These are phyloP conservation scores for Chloebia gouldiae DNA, from an alignment of 2,113 vertebrate genomes.

Conservation along the genomic window DNA sequence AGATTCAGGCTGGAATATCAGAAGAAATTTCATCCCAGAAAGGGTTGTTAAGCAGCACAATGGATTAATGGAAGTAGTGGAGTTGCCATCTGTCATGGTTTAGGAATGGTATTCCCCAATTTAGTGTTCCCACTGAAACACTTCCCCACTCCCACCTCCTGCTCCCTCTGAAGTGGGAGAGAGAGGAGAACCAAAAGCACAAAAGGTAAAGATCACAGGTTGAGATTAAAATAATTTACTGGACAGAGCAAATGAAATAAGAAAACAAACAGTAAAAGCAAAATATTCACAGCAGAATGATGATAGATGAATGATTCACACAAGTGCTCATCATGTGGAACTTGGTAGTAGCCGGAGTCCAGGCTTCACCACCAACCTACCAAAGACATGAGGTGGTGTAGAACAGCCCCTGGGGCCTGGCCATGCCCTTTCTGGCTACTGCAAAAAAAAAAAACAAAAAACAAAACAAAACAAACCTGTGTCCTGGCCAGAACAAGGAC, in stretches of 20 bases:
- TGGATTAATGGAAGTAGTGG: not conserved
- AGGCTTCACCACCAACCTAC: not conserved
- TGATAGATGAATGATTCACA: not conserved
- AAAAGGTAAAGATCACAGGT: not conserved
- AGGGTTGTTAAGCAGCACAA: not conserved
- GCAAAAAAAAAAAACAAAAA: not conserved
- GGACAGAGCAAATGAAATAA: not conserved
- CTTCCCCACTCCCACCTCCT: not conserved
- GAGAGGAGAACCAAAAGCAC: not conserved
- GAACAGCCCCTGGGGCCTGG: not conserved
- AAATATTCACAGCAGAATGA: not conserved
- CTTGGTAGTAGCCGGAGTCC: not conserved
- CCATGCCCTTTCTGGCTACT: not conserved
- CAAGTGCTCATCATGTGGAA: rapidly evolving
- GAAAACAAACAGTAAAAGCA: not conserved
- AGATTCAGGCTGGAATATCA: not conserved
- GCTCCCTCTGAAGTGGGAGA: rapidly evolving
- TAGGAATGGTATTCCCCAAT: not conserved
- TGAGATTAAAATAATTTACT: not conserved
- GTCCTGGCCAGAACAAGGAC: not conserved
- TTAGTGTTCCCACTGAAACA: not conserved
- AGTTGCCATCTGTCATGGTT: not conserved
- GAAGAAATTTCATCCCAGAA: not conserved
- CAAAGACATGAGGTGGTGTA: not conserved
- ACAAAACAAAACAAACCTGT: not conserved